Percentiles rank a stretch among this genome's conserved stretches.
phyloP scores from a whole-genome alignment of 2,113 vertebrate species.

The Setophaga kirtlandii region DNA sequence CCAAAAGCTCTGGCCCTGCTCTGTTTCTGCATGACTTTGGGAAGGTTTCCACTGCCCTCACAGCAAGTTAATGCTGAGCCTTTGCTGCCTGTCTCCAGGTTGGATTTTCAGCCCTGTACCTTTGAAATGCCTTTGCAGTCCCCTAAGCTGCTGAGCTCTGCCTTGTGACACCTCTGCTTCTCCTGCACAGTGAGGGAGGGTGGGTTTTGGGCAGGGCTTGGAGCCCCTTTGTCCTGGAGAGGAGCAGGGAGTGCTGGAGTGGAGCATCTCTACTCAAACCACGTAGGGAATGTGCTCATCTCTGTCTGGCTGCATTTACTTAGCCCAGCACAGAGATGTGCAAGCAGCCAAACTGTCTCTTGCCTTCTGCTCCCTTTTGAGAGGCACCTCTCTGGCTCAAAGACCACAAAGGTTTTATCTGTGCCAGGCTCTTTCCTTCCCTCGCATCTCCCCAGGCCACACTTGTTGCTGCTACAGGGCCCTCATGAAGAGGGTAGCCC shows the following conservation, averaged over 20 bases:
- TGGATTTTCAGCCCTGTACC: neutral
- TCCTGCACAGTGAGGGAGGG: accelerated
- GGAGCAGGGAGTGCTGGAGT: neutral
- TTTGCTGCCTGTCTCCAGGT: neutral
- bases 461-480: neutral
- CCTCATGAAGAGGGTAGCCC: neutral
- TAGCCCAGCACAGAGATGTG: neutral
- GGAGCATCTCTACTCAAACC: neutral
- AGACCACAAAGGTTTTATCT: neutral
- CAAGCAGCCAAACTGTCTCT: neutral
- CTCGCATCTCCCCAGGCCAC: neutral
- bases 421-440: neutral
- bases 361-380: neutral
- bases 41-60: neutral
- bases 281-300: accelerated
- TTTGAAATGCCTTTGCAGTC: neutral
- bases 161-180: neutral
- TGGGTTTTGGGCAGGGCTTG: neutral
- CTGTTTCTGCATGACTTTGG: neutral
- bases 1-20: slow-evolving; percentile 23
- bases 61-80: neutral
- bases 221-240: neutral
- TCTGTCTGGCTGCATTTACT: neutral
- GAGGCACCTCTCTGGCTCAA: neutral
- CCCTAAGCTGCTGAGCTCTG: neutral